These are phyloP conservation scores for Dryocosmus kuriphilus DNA, from an alignment of 2,888 invertebrate genomes.

Conservation along the genomic window DNA sequence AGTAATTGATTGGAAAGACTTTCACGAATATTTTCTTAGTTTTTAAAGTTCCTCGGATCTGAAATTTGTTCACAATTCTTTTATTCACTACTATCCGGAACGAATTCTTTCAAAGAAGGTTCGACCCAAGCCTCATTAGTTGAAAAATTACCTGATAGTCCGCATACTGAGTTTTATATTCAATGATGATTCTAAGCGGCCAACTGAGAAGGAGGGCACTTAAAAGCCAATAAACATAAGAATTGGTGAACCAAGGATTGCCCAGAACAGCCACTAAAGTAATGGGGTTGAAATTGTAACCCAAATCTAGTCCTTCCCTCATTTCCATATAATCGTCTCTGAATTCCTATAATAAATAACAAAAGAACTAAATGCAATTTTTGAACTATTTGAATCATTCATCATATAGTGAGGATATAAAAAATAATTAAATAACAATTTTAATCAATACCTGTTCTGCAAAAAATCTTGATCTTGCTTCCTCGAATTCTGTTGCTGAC, in stretches of 20 bases:
- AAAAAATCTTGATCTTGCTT: conserved; percentile 88
- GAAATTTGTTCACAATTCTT: neutral
- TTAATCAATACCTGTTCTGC: conserved; percentile 82
- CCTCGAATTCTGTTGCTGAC: conserved; percentile 89
- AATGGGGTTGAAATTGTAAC: conserved; percentile 72
- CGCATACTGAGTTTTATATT: conserved; percentile 89
- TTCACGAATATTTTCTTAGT: neutral
- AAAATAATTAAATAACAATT: too few relatives aligned
- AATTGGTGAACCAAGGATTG: conserved; percentile 84
- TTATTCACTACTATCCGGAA: neutral
- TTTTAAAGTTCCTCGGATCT: neutral
- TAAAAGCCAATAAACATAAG: conserved; percentile 86
- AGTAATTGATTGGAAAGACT: too few relatives aligned
- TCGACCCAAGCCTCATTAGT: neutral
- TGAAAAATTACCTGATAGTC: conserved; percentile 84
- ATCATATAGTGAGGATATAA: neutral
- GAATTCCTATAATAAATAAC: conserved; percentile 78
- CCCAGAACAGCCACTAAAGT: conserved; percentile 74
- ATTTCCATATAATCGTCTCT: conserved; percentile 93
- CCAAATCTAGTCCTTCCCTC: conserved; percentile 88
- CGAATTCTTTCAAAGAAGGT: neutral
- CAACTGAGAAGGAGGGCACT: conserved; percentile 88
- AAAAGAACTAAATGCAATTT: neutral
- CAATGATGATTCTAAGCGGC: conserved; percentile 88
- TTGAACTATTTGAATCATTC: neutral